These are phyloP conservation scores for Vandiemenella viatica DNA, from an alignment of 2,888 invertebrate species.

Conservation along the genomic window DNA sequence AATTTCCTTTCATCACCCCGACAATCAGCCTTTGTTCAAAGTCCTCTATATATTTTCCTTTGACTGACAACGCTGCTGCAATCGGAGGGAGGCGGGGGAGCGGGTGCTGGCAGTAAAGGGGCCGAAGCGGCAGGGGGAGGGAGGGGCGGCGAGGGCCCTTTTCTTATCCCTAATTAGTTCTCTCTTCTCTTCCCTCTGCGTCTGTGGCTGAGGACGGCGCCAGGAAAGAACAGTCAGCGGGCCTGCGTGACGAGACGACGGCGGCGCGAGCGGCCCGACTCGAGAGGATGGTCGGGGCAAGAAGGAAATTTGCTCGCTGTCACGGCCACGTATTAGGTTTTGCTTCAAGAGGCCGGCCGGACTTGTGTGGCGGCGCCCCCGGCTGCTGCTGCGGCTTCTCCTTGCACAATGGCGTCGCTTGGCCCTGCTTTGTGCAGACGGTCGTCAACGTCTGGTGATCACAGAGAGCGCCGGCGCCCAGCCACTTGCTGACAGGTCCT, in stretches of 20 bases:
- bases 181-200: slow-evolving; percentile 20
- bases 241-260: slow-evolving; percentile 8
- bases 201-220: slow-evolving; percentile 19
- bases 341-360: neutral
- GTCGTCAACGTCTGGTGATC: too few species aligned
- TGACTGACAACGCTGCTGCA: slow-evolving; percentile 19
- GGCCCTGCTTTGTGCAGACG: too few species aligned
- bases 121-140: slow-evolving; percentile 15
- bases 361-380: neutral
- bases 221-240: neutral
- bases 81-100: slow-evolving; percentile 9
- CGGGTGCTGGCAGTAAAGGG: too few species aligned
- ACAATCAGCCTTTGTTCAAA: slow-evolving; percentile 21
- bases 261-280: neutral
- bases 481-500: too few species aligned
- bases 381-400: too few species aligned
- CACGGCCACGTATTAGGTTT: neutral
- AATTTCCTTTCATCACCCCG: slow-evolving; percentile 27
- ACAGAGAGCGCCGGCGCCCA: too few species aligned
- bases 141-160: slow-evolving; percentile 22
- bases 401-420: too few species aligned
- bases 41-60: slow-evolving; percentile 23
- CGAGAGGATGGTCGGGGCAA: too few species aligned
- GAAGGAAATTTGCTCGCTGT: slow-evolving; percentile 10
- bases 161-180: slow-evolving; percentile 28